A percentile compares a stretch with the other conserved stretches of the same genome.
Conservation (phyloP, 2,113 vertebrate species). For the Mesoclemmys tuberculata region DNA sequence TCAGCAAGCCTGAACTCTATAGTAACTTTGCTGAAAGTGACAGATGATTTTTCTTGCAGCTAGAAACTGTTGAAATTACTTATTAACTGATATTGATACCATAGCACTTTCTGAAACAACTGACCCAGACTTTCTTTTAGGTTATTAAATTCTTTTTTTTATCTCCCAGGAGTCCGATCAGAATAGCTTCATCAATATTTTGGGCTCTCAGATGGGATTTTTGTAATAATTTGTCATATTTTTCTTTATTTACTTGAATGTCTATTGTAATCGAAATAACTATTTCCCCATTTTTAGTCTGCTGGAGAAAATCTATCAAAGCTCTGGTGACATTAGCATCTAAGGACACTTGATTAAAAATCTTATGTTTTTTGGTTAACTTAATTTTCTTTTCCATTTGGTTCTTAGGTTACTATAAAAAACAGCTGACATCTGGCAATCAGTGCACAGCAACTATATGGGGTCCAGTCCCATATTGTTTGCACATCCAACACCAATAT, state of each 20-base stretch:
- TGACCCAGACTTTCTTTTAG: slow-evolving; percentile 19
- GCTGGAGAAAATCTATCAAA: not conserved
- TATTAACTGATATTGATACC: slow-evolving; percentile 36
- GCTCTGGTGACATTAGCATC: not conserved
- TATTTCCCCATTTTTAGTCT: slow-evolving; percentile 1
- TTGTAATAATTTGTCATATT: slow-evolving; percentile 13
- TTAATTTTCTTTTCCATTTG: not conserved
- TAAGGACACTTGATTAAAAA: not conserved
- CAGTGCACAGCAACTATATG: not conserved
- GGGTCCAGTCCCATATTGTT: not conserved
- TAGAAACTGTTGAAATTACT: slow-evolving; percentile 35
- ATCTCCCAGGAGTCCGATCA: not conserved
- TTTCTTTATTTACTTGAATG: slow-evolving; percentile 53
- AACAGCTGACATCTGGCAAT: not conserved
- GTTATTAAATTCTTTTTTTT: slow-evolving; percentile 22
- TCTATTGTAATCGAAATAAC: slow-evolving; percentile 3
- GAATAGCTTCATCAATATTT: slow-evolving; percentile 13
- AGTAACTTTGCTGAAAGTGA: not conserved
- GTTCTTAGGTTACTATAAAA: not conserved
- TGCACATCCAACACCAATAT: not conserved
- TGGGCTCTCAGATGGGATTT: not conserved
- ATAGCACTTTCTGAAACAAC: not conserved
- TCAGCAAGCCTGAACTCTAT: not conserved
- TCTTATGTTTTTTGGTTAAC: not conserved
- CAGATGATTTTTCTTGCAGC: slow-evolving; percentile 30